Conservation (phyloP, 2,797 vertebrate species). For the Leptatherina wallacei region DNA sequence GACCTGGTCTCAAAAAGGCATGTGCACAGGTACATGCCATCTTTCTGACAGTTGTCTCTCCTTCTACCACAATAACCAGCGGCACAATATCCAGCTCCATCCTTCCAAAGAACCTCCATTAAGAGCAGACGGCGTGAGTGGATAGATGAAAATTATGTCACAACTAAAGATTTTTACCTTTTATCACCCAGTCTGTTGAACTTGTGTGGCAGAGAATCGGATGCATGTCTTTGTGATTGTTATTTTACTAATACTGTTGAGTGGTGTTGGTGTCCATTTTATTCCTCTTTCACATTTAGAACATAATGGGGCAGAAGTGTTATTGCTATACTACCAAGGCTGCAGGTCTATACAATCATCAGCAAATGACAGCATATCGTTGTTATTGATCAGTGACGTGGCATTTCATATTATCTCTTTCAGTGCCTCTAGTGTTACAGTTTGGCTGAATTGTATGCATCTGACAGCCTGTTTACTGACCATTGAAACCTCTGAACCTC, state of each 20-base stretch:
- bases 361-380: slow-evolving; percentile 5
- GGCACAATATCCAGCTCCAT: slow-evolving; percentile 52
- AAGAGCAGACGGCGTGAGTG: slow-evolving; percentile 72
- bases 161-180: slow-evolving; percentile 5
- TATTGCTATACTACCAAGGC: slow-evolving; percentile 25
- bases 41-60: slow-evolving; percentile 49
- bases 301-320: not conserved
- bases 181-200: slow-evolving; percentile 28
- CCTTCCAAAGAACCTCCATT: slow-evolving; percentile 68
- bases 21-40: not conserved
- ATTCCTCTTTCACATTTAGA: slow-evolving; percentile 18
- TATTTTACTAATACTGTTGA: slow-evolving; percentile 40
- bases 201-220: slow-evolving; percentile 18
- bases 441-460: slow-evolving; percentile 44
- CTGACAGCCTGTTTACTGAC: slow-evolving; percentile 29
- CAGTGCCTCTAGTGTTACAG: not conserved
- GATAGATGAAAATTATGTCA: slow-evolving; percentile 42
- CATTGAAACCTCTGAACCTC: slow-evolving; percentile 56
- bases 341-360: slow-evolving; percentile 29
- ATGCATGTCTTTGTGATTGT: slow-evolving; percentile 10
- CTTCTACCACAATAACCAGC: slow-evolving; percentile 59
- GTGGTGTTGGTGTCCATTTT: slow-evolving; percentile 20
- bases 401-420: not conserved
- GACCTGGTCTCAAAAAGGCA: slow-evolving; percentile 10
- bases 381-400: not conserved